Evolutionary conservation across 2,113 vertebrate species (phyloP).

Genomic region (Desmodus rotundus): DNA sequence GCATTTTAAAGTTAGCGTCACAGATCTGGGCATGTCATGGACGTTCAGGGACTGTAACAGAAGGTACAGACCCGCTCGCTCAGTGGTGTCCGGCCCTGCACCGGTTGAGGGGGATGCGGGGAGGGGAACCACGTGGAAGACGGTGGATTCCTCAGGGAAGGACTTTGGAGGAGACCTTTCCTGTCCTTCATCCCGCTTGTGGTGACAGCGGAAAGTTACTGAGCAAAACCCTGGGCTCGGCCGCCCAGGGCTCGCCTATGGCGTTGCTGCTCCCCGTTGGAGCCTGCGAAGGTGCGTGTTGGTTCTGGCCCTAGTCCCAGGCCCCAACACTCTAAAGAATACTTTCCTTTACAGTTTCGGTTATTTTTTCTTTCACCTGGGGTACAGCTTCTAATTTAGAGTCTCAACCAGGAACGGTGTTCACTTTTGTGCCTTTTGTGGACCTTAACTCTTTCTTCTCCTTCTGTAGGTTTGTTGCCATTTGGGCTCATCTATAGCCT

Average conservation of each 20-base stretch:
- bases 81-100: not conserved
- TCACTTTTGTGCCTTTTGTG: slow-evolving; percentile 3
- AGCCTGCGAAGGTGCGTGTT: not conserved
- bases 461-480: not conserved
- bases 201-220: not conserved
- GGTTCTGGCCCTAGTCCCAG: slow-evolving; percentile 32
- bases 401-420: not conserved
- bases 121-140: not conserved
- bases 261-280: not conserved
- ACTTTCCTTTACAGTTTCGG: not conserved
- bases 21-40: not conserved
- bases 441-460: not conserved
- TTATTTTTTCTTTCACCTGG: slow-evolving; percentile 30
- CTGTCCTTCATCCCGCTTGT: not conserved
- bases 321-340: not conserved
- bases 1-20: not conserved
- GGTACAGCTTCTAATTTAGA: slow-evolving; percentile 36
- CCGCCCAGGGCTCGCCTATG: not conserved
- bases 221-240: not conserved
- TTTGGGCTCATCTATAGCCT: not conserved
- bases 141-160: accelerated
- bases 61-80: not conserved
- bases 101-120: not conserved
- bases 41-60: not conserved
- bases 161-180: not conserved